Base-by-base conservation (phyloP, 2,888 invertebrate species). In the Drosophila neonasuta region DNA sequence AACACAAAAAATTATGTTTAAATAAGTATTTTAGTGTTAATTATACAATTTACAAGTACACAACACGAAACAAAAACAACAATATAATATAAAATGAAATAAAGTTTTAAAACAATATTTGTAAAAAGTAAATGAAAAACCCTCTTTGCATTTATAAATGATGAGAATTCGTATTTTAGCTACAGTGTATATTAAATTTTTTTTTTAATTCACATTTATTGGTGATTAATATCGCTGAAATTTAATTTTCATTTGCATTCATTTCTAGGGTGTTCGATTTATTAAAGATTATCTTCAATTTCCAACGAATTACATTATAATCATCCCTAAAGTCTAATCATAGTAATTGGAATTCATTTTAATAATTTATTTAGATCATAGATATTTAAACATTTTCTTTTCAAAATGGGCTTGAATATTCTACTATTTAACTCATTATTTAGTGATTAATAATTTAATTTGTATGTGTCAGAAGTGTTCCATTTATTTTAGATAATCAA, bases 51-150 rank as follows among this genome's bases (percentile, higher is more conserved):
- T 88, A 88, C 89, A 89, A 77, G 81, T 85, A 87, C 74, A 88
- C 77, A 86, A 78, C 63, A 83, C 62, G 24, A 76, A 76, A 68
- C 52, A 80, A 71, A 66, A 69, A 76, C 62, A 75, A 75, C 68
- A 88, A 88, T 74, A 87, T 85, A 87, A 88, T 80, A 89, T 82
- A 85, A 82, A 88, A 88, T 88, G 85, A 88, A 89, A 89, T 89
- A 89, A 89, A 89, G 89, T 89, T 89, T 89, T 89, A 89, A 89
- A 89, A 89, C 89, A 89, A 89, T 88, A 89, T 89, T 89, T 89
- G 89, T 89, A 89, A 89, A 89, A 89, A 89, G 88, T 88, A 89
- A 67, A 71, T 36, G n/a, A 20, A 44, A n/a, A 13, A 36, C 8
- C 1, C n/a, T 39, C 9, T n/a, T 41, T 36, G 13, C 5, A 39